Conservation (phyloP, 2,113 vertebrate species). For the Epinephelus cyanopodus region DNA sequence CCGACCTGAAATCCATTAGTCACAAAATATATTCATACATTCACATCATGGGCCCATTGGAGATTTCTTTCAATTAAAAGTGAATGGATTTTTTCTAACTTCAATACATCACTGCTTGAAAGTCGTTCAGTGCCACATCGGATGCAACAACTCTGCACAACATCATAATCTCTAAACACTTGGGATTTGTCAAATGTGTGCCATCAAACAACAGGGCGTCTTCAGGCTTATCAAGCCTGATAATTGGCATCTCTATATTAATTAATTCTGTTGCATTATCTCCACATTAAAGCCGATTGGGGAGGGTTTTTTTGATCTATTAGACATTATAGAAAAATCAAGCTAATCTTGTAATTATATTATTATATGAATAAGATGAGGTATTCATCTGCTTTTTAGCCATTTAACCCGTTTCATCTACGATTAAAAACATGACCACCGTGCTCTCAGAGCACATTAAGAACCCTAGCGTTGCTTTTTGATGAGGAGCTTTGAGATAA, state of each 20-base stretch:
- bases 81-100: slow-evolving; percentile 17
- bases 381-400: slow-evolving; percentile 52
- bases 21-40: slow-evolving; percentile 41
- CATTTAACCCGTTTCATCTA: slow-evolving; percentile 55
- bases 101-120: neutral
- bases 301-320: slow-evolving; percentile 45
- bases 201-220: slow-evolving; percentile 52
- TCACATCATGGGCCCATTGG: neutral
- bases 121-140: slow-evolving; percentile 1
- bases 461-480: slow-evolving; percentile 32
- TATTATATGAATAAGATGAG: slow-evolving; percentile 57
- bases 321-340: slow-evolving; percentile 55
- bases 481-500: slow-evolving; percentile 61
- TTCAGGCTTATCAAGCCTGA: slow-evolving; percentile 44
- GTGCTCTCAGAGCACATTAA: slow-evolving; percentile 18
- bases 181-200: slow-evolving; percentile 56
- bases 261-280: slow-evolving; percentile 68
- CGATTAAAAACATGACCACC: slow-evolving; percentile 56
- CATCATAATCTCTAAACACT: slow-evolving; percentile 58
- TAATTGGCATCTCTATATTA: slow-evolving; percentile 60
- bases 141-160: slow-evolving; percentile 18
- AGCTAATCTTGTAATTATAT: slow-evolving; percentile 71
- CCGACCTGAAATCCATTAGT: slow-evolving; percentile 48
- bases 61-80: slow-evolving; percentile 35
- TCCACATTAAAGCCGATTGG: slow-evolving; percentile 52